Evolutionary conservation across 2,113 vertebrate species (phyloP).

Genomic region (Symphodus melops): DNA sequence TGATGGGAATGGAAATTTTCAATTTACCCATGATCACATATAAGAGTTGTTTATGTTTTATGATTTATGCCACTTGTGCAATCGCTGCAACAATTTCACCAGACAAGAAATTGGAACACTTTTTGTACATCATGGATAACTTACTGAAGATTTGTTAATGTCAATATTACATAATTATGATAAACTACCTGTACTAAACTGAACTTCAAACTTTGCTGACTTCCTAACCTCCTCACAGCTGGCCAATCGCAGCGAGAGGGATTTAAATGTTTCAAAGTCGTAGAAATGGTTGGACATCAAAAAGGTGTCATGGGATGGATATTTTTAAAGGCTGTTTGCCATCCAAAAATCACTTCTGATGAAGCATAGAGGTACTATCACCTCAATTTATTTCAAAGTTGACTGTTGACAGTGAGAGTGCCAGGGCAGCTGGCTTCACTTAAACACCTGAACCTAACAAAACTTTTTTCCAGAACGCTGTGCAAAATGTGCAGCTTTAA

Average conservation of each 20-base stretch:
- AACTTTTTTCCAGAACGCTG: neutral
- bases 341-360: neutral
- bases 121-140: too few species aligned
- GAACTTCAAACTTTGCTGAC: neutral
- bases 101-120: neutral
- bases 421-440: neutral
- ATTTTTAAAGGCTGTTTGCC: neutral
- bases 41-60: neutral
- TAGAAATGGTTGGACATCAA: neutral
- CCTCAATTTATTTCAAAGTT: neutral
- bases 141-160: neutral
- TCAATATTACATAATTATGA: too few species aligned
- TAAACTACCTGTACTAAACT: neutral
- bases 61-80: neutral
- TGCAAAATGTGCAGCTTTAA: neutral
- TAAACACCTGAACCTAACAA: neutral
- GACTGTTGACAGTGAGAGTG: neutral
- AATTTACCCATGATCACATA: neutral
- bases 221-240: neutral
- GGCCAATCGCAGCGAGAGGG: neutral
- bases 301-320: neutral
- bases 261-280: neutral
- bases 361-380: neutral
- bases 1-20: neutral
- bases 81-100: neutral